Base-by-base conservation (phyloP, 2,113 vertebrate species). In the Rhinolophus ferrumequinum region DNA sequence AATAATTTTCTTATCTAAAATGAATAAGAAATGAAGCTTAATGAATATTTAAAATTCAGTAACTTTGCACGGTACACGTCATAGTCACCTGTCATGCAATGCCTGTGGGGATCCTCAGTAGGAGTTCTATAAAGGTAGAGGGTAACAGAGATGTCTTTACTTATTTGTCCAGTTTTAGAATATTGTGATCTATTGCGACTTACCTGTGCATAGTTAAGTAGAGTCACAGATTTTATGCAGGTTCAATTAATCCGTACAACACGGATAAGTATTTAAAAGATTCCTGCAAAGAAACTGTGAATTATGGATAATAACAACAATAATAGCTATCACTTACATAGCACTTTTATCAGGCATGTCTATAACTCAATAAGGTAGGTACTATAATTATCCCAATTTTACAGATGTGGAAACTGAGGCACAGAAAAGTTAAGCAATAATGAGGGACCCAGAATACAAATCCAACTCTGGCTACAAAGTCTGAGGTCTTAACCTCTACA, bases 31-130 rank as follows among this genome's bases (percentile, higher is more conserved):
- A 72, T 47, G 30, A 76, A 88, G 84, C 52, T 64, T 77, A 56
- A 87, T 73, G 66, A 60, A 64, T 64, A 77, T 56, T 88, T 94
- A 92, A 92, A 88, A 84, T 84, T 58, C 21, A 47, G 22, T 73
- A 50, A 60, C 44, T 16, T 8, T 66, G 60, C 44, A 58, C 35
- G 66, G 38, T 44, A 47, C 33, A n/a, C 1, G 21, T 58, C 62
- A 82, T 6, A 72, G 62, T 56, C 30, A 41, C 70, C 85, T 75
- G 33, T 77, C 35, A 64, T 3, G 14, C 28, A 67, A 28, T 14
- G 15, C 47, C 56, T 22, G 7, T 33, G 28, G 8, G 30, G 13
- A 72, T 62, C 30, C 52, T 88, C 44, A 88, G 22, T 56, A 30
- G 30, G 64, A 56, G 30, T 64, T 30, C 28, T 77, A 52, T 44